Conservation (phyloP, 2,888 invertebrate species). For the Mythimna vitellina region DNA sequence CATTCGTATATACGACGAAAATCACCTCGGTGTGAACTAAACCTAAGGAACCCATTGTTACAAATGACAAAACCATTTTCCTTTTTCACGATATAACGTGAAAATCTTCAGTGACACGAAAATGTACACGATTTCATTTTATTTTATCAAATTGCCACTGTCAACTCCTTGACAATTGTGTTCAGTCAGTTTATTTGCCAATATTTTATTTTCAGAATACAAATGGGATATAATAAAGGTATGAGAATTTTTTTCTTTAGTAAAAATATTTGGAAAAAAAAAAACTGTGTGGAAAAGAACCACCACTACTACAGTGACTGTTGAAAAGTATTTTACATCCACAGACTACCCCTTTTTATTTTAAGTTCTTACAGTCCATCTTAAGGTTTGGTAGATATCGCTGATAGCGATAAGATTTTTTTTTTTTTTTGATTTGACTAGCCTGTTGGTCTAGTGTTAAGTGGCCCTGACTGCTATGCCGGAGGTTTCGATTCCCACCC, state of each 20-base stretch:
- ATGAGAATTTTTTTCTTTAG: not conserved
- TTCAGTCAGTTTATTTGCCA: slow-evolving; percentile 29
- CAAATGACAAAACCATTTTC: slow-evolving; percentile 37
- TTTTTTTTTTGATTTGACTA: too few relatives aligned
- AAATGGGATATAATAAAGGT: slow-evolving; percentile 7
- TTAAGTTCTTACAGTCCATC: too few relatives aligned
- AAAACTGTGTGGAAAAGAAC: too few relatives aligned
- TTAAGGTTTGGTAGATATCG: too few relatives aligned
- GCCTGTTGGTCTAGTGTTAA: too few relatives aligned
- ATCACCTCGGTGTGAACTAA: not conserved
- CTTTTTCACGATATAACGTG: slow-evolving; percentile 42
- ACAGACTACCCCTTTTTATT: too few relatives aligned
- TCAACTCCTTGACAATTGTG: slow-evolving; percentile 37
- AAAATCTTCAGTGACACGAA: slow-evolving; percentile 41
- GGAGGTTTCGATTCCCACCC: too few relatives aligned
- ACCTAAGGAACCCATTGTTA: slow-evolving; percentile 31
- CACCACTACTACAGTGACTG: too few relatives aligned
- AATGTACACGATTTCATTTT: slow-evolving; percentile 46
- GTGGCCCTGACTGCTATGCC: too few relatives aligned
- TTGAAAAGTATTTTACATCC: too few relatives aligned
- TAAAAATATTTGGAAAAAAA: not conserved
- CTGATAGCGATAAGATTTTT: too few relatives aligned
- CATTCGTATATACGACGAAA: not conserved
- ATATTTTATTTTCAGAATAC: slow-evolving; percentile 32
- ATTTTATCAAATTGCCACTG: slow-evolving; percentile 48